These are phyloP conservation scores for Neostethus bicornis DNA, from an alignment of 2,797 vertebrate genomes.

Conservation along the genomic window DNA sequence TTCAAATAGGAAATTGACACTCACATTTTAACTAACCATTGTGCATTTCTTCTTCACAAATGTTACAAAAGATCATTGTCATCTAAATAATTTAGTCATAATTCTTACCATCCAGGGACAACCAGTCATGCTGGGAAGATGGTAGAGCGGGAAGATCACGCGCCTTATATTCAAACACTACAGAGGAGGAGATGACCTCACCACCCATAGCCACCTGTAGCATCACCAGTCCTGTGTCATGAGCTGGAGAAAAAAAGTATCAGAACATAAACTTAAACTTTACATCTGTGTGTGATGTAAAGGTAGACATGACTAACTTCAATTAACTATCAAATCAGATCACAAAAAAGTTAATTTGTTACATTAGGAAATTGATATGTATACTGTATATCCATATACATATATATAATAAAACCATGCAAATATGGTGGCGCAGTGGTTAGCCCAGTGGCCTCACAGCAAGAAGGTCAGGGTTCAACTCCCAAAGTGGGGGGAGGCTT, in stretches of 20 bases:
- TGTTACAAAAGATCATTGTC: background rate
- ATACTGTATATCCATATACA: too few relatives aligned
- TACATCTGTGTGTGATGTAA: background rate
- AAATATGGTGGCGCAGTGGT: too few relatives aligned
- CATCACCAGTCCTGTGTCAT: constrained; percentile 97
- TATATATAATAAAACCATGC: too few relatives aligned
- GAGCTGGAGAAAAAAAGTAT: constrained; percentile 79
- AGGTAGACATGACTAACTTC: too few relatives aligned
- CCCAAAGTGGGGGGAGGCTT: too few relatives aligned
- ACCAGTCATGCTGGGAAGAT: constrained; percentile 97
- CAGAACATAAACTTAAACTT: background rate
- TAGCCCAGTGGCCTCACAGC: too few relatives aligned
- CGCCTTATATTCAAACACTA: constrained; percentile 98
- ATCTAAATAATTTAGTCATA: constrained; percentile 10
- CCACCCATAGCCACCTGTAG: constrained; percentile 97
- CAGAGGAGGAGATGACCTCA: constrained; percentile 97
- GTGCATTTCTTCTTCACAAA: background rate
- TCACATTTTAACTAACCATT: background rate
- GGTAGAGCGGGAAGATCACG: constrained; percentile 93
- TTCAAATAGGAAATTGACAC: too few relatives aligned
- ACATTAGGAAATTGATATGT: too few relatives aligned
- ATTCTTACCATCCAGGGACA: constrained; percentile 94
- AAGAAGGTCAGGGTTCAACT: too few relatives aligned
- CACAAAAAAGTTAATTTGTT: too few relatives aligned
- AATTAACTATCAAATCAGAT: too few relatives aligned